Conservation (phyloP, 2,797 vertebrate genomes). For the Tympanoctomys barrerae region DNA sequence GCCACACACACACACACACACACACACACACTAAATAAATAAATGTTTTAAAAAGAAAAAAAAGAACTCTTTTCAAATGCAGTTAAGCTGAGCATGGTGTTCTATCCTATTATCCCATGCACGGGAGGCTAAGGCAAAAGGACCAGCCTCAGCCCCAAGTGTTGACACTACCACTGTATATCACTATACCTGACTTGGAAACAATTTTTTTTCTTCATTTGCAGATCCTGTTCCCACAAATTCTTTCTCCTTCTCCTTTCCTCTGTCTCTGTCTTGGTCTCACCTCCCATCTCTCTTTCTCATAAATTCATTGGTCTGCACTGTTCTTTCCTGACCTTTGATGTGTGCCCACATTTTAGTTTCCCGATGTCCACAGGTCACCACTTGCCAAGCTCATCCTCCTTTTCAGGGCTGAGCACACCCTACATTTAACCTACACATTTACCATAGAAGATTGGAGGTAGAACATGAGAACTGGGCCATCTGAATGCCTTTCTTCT, state of each 20-base stretch:
- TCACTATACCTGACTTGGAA: neutral
- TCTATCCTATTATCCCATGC: no score
- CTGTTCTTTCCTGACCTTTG: neutral
- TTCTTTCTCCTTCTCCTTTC: neutral
- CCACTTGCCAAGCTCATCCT: neutral
- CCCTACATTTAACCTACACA: neutral
- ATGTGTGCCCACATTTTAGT: neutral
- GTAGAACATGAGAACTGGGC: neutral
- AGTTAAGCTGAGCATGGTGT: no score
- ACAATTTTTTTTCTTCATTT: no score
- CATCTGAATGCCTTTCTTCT: neutral
- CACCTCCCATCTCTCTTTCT: neutral
- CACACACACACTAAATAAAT: no score
- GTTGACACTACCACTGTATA: neutral
- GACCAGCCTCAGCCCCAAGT: neutral
- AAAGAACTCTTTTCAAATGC: constrained; percentile 19
- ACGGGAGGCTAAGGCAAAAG: no score
- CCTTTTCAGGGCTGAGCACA: neutral
- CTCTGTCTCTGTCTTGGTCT: neutral
- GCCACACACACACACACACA: no score
- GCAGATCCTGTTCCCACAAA: no score
- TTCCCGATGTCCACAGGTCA: no score
- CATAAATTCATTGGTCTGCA: neutral
- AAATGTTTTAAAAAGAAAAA: no score
- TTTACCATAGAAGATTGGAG: neutral